Conservation (phyloP, 2,888 invertebrate species). For the Andrena marginata region DNA sequence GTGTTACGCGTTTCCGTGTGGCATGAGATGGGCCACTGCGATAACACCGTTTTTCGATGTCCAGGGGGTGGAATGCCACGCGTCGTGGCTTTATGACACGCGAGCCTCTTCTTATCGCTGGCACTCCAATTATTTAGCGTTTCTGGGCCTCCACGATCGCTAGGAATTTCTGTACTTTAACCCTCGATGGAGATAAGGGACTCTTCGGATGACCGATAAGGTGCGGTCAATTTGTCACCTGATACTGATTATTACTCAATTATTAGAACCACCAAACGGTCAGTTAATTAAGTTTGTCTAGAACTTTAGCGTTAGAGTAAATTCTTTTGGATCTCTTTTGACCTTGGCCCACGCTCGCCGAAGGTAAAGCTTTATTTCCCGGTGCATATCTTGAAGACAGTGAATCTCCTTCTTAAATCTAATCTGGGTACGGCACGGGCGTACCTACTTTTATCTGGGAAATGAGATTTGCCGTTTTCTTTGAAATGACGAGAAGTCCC, state of each 20-base stretch:
- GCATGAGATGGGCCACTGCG: conserved; percentile 7
- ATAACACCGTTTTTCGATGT: conserved; percentile 57
- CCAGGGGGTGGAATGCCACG: conserved; percentile 16
- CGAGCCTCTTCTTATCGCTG: conserved; percentile 18
- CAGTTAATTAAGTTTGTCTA: background rate
- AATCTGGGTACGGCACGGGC: conserved; percentile 18
- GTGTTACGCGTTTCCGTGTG: conserved; percentile 42
- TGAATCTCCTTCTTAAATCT: background rate
- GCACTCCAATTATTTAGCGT: conserved; percentile 11
- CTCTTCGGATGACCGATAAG: background rate
- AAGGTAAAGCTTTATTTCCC: conserved; percentile 25
- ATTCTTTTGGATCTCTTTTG: background rate
- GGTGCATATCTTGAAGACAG: background rate
- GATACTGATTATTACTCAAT: background rate
- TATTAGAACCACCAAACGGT: background rate
- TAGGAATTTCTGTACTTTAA: background rate
- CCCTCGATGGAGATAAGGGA: background rate
- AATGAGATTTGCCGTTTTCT: conserved; percentile 10
- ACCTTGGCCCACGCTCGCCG: background rate
- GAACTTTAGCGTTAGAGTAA: background rate
- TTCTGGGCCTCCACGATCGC: background rate
- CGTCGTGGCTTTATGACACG: conserved; percentile 8
- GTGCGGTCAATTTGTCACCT: background rate
- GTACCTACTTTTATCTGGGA: background rate
- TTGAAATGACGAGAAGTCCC: background rate